phyloP scores from a whole-genome alignment of 1,140 invertebrate genomes.

The Goniozus legneri region DNA sequence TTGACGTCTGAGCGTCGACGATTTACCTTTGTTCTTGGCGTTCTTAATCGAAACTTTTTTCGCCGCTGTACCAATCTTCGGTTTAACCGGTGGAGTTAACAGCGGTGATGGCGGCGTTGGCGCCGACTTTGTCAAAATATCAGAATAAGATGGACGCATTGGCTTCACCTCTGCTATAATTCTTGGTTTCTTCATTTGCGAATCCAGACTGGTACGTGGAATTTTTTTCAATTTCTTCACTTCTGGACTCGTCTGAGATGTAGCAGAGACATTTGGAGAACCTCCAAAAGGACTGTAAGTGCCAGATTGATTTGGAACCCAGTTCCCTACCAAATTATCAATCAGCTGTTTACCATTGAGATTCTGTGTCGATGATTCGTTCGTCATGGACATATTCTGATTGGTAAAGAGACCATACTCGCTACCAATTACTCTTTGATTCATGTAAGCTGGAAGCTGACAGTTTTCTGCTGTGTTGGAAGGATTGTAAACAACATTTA shows the following conservation, averaged over 20 bases:
- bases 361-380: slow-evolving; percentile 31
- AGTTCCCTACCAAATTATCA: slow-evolving; percentile 77
- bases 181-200: slow-evolving; percentile 60
- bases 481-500: slow-evolving; percentile 50
- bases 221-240: slow-evolving; percentile 30
- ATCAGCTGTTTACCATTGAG: slow-evolving; percentile 57
- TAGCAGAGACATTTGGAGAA: slow-evolving; percentile 44
- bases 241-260: slow-evolving; percentile 25
- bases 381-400: slow-evolving; percentile 31
- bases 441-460: slow-evolving; percentile 36
- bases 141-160: slow-evolving; percentile 79
- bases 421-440: slow-evolving; percentile 39
- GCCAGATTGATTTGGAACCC: slow-evolving; percentile 74
- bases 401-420: slow-evolving; percentile 47
- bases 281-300: slow-evolving; percentile 78
- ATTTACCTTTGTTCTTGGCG: slow-evolving; percentile 43
- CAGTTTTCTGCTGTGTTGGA: slow-evolving; percentile 48
- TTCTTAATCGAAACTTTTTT: slow-evolving; percentile 41
- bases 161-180: slow-evolving; percentile 81
- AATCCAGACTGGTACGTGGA: slow-evolving; percentile 23
- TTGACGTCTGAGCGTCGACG: slow-evolving; percentile 47
- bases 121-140: slow-evolving; percentile 71
- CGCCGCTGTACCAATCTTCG: slow-evolving; percentile 36
- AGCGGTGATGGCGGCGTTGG: slow-evolving; percentile 41
- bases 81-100: slow-evolving; percentile 36